Base-by-base conservation (phyloP, 2,113 vertebrate genomes). In the Sciurus niger region DNA sequence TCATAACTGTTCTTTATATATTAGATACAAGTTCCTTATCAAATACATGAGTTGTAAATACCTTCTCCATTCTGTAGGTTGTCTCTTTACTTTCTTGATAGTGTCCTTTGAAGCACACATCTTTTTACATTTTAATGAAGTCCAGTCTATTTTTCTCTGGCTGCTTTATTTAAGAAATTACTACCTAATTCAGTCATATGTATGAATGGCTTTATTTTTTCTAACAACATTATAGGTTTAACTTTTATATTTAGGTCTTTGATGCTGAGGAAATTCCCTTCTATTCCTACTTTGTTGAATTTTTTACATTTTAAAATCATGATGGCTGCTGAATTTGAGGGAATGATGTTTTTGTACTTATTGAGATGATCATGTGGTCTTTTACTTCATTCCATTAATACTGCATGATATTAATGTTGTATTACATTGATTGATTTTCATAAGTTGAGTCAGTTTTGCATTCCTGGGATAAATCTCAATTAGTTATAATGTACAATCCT, bases 131-230 rank as follows among this genome's bases (percentile, higher is more conserved):
- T 92, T 63, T 94, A 72, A 84, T 84, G 32, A 88, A 89, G 70
- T 89, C 84, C 88, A 89, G 78, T 79, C 78, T 93, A 86, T 51
- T 89, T 93, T 68, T 13, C 60, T 84, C 88, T 72, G 53, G 30
- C 73, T 94, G 58, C 24, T 89, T 92, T 48, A 82, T 72, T 40
- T 78, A 74, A 89, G 46, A 73, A 74, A 68, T 30, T 20, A 68
- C 28, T 86, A 25, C 70, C 34, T 82, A 94, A 91, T 91, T 37
- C 48, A 51, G 46, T 68, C 14, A 30, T 58, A 16, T 0, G 58
- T 80, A 48, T 68, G 51, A 68, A 58, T 30, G 43, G 14, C 16
- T 82, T 22, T 22, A 25, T 43, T 82, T 90, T 17, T 58, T 80
- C 70, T 67, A 82, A 40, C 6, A 28, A 25, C 46, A 67, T 85